Evolutionary conservation across 2,888 invertebrate genomes (phyloP).

Genomic region (Melinopterus prodromus): DNA sequence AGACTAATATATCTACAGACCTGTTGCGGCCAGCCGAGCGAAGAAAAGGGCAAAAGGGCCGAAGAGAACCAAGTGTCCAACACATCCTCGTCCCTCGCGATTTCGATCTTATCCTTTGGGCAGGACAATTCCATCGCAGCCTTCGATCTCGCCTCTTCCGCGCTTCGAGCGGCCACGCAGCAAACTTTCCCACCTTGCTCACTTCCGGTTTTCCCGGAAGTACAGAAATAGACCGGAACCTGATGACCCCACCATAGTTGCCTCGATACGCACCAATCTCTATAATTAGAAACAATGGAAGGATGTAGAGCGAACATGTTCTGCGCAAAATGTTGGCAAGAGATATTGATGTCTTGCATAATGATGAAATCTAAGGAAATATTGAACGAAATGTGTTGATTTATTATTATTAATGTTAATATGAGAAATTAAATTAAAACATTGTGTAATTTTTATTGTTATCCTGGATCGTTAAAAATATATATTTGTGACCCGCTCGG

Average conservation of each 20-base stretch:
- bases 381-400: too few relatives aligned
- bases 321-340: too few relatives aligned
- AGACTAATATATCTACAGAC: slow-evolving; percentile 36
- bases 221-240: slow-evolving; percentile 84
- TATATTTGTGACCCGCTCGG: too few relatives aligned
- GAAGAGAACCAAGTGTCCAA: slow-evolving; percentile 99
- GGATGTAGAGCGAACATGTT: not conserved
- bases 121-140: slow-evolving; percentile 74
- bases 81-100: slow-evolving; percentile 90
- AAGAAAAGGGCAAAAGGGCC: slow-evolving; percentile 94
- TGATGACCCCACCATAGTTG: slow-evolving; percentile 99
- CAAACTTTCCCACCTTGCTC: slow-evolving; percentile 41
- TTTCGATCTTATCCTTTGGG: slow-evolving; percentile 64
- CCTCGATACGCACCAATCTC: slow-evolving; percentile 98
- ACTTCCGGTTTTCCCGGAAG: slow-evolving; percentile 29
- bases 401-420: too few relatives aligned
- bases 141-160: slow-evolving; percentile 78
- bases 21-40: slow-evolving; percentile 96
- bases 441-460: too few relatives aligned
- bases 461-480: too few relatives aligned
- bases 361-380: too few relatives aligned
- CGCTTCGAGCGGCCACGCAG: slow-evolving; percentile 61
- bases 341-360: too few relatives aligned
- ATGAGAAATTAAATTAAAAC: too few relatives aligned
- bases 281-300: slow-evolving; percentile 47